Evolutionary conservation across 2,888 invertebrate genomes (phyloP), one percentile per base, ranked within the genome.

Genomic region (Microchrysa polita): DNA sequence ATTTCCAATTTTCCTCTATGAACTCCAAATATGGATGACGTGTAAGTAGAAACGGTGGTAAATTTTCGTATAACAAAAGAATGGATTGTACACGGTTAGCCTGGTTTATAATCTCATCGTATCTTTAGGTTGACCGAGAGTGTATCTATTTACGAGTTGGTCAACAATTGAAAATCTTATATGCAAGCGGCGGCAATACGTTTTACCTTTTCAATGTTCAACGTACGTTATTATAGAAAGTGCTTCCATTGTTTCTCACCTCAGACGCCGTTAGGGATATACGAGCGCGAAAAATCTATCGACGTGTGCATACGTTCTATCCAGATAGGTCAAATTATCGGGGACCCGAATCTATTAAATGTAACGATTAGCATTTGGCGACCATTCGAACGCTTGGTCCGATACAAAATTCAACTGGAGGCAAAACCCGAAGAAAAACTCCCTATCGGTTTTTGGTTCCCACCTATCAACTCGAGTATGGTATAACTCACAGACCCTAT

Each of bases 211-310:
- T 44, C 27, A 22, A 23, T 52, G 27, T 16, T 67, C 67, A 34
- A 69, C n/a, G n/a, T n/a, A n/a, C n/a, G n/a, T n/a, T n/a, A n/a
- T n/a, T n/a, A n/a, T 69, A 57, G 69, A 69, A 69, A 69, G 69
- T 69, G 20, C 40, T 69, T 55, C 52, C 55, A 69, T 69, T 69
- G 69, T 69, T 69, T 55, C 69, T 69, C 55, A 69, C 69, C 69
- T 69, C 22, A 65, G 65, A 69, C 55, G 69, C 69, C 69, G 69
- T 69, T 40, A 69, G 69, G 55, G 55, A 42, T 55, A 55, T 55
- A 55, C 34, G 40, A 55, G 20, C 18, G 55, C 40, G 1, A 23
- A 27, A 16, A 16, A n/a, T 23, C n/a, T n/a, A 18, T 61, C 16
- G 16, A 18, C 1, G 40, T 65, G 9, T 48, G 48, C 23, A 48